Evolutionary conservation across 1,140 invertebrate genomes (phyloP), one percentile per base, ranked within the genome.

Genomic region (Lineus longissimus): DNA sequence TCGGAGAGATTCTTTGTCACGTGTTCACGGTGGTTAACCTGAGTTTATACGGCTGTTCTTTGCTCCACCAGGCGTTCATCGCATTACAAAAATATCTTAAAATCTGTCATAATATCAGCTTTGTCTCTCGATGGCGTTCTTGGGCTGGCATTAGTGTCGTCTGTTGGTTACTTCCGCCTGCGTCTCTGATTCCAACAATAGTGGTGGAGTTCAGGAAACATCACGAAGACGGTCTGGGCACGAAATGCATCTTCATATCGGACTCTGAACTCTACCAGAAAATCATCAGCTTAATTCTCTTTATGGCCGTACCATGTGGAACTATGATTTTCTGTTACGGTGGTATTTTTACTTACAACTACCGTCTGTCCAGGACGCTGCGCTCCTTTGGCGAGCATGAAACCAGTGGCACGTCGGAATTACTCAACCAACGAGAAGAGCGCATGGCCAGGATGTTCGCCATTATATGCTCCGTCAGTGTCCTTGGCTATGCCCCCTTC

Each of bases 151-250:
- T 51, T 7, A n/a, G 19, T 23, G 30, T 31, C n/a, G n/a, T 57
- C 55, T 57, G 55, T 25, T 57, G 55, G 55, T 6, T 57, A 6
- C n/a, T 57, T 22, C 55, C 55, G 30, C 55, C 55, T 7, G 23
- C 30, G 23, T 57, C 55, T 7, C 11, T 57, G 30, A 57, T 57
- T 57, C 55, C 55, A n/a, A 29, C 55, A n/a, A 57, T 57, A 25
- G 7, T 22, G 7, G 55, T 11, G 11, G 55, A 57, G 19, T 57
- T 57, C 30, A 57, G 27, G 6, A 25, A 57, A 27, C 2, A 11
- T 31, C 55, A 57, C 55, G 30, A 4, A 7, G 55, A 57, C 23
- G 30, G 55, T 11, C 30, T 57, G 11, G 55, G 30, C 4, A 33
- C 30, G 23, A 31, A 57, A 25, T 57, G 55, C 27, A 25, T 57